Conservation (phyloP, 2,113 vertebrate genomes). For the Halichoeres trimaculatus region DNA sequence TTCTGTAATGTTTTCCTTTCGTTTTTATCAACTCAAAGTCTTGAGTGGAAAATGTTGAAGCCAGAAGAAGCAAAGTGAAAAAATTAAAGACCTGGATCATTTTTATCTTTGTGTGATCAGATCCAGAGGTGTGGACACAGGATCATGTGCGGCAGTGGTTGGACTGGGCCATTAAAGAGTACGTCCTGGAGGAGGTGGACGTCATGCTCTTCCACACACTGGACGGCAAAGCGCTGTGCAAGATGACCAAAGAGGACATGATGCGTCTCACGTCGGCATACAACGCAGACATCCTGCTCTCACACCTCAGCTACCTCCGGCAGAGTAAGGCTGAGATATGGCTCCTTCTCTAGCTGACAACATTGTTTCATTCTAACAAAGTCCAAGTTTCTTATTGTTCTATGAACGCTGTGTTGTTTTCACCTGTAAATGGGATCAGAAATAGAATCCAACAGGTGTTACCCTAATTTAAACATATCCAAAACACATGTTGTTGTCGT, state of each 20-base stretch:
- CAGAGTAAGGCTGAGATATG: slow-evolving; percentile 81
- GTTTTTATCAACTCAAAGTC: background rate
- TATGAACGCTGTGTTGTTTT: background rate
- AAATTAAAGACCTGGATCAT: background rate
- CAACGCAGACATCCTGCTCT: slow-evolving; percentile 88
- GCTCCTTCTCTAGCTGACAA: background rate
- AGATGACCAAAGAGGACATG: slow-evolving; percentile 88
- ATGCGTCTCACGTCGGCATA: slow-evolving; percentile 85
- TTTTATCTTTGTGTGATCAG: slow-evolving; percentile 49
- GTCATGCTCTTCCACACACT: slow-evolving; percentile 82
- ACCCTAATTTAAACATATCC: no score
- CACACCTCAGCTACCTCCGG: slow-evolving; percentile 87
- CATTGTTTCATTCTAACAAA: background rate
- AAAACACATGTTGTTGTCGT: no score
- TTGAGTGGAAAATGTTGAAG: background rate
- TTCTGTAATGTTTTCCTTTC: no score
- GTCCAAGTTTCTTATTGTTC: slow-evolving; percentile 6
- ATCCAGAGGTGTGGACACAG: slow-evolving; percentile 87
- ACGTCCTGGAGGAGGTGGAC: slow-evolving; percentile 85
- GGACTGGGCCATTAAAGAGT: slow-evolving; percentile 91
- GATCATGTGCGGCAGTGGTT: slow-evolving; percentile 89
- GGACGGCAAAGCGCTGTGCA: slow-evolving; percentile 87
- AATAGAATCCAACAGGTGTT: background rate
- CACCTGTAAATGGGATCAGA: background rate
- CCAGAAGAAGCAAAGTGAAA: background rate